A percentile compares a stretch with the other conserved stretches of the same genome.
Evolutionary conservation across 2,797 vertebrate genomes (phyloP).

Genomic region (Tapera naevia): DNA sequence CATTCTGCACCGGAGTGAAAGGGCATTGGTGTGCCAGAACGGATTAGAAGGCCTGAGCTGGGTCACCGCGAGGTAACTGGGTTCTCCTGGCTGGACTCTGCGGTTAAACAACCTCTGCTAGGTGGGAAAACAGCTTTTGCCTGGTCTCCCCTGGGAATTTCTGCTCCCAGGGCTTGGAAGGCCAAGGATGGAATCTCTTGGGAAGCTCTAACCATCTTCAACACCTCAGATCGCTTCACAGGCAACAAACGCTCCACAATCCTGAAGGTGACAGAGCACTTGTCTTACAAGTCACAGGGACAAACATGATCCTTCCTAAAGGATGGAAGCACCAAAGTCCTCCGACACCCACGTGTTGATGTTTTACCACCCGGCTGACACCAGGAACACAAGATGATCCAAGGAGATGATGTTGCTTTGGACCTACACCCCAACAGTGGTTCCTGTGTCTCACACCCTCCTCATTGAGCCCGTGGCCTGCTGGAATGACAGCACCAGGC

Average conservation of each 20-base stretch:
- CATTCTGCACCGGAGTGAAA: background rate
- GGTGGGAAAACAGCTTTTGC: background rate
- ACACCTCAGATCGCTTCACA: background rate
- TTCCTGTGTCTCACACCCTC: background rate
- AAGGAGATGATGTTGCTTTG: background rate
- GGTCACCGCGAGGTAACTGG: background rate
- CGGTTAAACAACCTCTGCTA: background rate
- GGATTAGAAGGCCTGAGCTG: background rate
- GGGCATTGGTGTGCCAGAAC: background rate
- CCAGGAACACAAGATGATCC: background rate
- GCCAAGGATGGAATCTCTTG: background rate
- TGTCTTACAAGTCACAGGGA: background rate
- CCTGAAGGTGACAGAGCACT: background rate
- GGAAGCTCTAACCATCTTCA: background rate
- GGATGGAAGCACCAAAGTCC: background rate
- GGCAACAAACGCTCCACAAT: background rate
- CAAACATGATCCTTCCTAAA: background rate
- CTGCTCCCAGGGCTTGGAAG: background rate
- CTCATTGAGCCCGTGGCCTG: background rate
- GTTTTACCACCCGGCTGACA: background rate
- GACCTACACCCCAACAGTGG: too few relatives aligned
- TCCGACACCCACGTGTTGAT: rapidly evolving
- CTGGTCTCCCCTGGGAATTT: background rate
- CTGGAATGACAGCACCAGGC: too few relatives aligned
- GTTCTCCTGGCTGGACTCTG: background rate